These are phyloP conservation scores for Emydocephalus ijimae DNA, from an alignment of 2,113 vertebrate species.

Conservation along the genomic window DNA sequence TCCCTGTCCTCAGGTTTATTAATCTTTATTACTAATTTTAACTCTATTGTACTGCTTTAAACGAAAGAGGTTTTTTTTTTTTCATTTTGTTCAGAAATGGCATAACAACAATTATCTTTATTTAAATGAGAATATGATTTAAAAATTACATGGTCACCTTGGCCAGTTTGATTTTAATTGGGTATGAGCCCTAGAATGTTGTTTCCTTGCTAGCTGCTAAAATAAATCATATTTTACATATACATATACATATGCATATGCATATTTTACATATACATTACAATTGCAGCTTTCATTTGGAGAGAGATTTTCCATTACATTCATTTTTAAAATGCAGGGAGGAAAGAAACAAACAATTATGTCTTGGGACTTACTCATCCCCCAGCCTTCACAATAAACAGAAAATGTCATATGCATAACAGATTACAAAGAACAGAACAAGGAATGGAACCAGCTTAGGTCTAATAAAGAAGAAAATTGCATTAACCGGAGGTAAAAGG, in stretches of 20 bases:
- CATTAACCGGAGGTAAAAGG: slow-evolving; percentile 4
- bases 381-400: slow-evolving; percentile 24
- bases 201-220: slow-evolving; percentile 31
- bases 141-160: slow-evolving; percentile 5
- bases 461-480: slow-evolving; percentile 27
- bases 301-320: slow-evolving; percentile 35
- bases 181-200: slow-evolving; percentile 23
- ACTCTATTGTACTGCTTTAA: slow-evolving; percentile 34
- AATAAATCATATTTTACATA: not conserved
- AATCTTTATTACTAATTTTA: slow-evolving; percentile 33
- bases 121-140: slow-evolving; percentile 10
- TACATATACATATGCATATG: no score
- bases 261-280: not conserved
- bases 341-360: slow-evolving; percentile 21
- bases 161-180: not conserved
- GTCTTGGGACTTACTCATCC: slow-evolving; percentile 25
- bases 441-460: slow-evolving; percentile 19
- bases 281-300: slow-evolving; percentile 34
- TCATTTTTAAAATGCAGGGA: slow-evolving; percentile 27
- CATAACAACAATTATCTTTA: slow-evolving; percentile 10
- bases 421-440: slow-evolving; percentile 23
- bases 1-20: slow-evolving; percentile 8
- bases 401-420: slow-evolving; percentile 22
- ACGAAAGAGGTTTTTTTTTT: not conserved
- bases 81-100: slow-evolving; percentile 14